Evolutionary conservation across 2,797 vertebrate genomes (phyloP), one percentile per base, ranked within the genome.

Genomic region (Loris lydekkerianus): DNA sequence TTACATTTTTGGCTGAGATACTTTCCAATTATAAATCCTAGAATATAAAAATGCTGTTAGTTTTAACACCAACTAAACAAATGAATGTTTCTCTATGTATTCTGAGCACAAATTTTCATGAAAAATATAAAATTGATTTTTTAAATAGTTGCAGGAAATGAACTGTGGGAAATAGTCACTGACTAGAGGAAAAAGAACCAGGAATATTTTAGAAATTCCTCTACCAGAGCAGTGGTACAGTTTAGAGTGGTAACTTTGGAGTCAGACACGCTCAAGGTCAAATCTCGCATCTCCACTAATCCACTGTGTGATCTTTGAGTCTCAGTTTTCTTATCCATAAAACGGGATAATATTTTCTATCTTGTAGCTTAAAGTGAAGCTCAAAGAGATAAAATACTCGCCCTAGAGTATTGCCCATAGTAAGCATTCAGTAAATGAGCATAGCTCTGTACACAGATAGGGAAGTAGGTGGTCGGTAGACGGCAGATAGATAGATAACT

Each of bases 1-100:
- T 86, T 63, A 15, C 37, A 65, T 84, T 83, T 94, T 81, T 88
- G 29, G 73, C 72, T 17, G 76, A 67, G 31, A 72, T 56, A 34
- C 76, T 84, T 61, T 85, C 75, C 76, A 72, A 18, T 40, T 56
- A 20, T 80, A 72, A 93, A 75, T 15, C 73, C 46, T 81, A 80
- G 53, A 61, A 23, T 88, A 91, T 63, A 61, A 92, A 93, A 94
- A 72, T 23, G 1, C 61, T 78, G 27, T 58, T 81, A 73, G 72
- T 58, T 81, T 75, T 53, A 94, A 21, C 25, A 46, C 60, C 73
- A 80, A 91, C 27, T 46, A 86, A 86, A 93, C 49, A 82, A 93
- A 60, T 53, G 3, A 37, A 25, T 70, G 11, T 92, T 97, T 96
- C 31, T 77, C 63, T 85, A 3, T n/a, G 18, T 53, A 60, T 83